Percentiles rank a stretch among this genome's conserved stretches.
Conservation (phyloP, 1,140 invertebrate genomes). For the Zelostemma sp. region DNA sequence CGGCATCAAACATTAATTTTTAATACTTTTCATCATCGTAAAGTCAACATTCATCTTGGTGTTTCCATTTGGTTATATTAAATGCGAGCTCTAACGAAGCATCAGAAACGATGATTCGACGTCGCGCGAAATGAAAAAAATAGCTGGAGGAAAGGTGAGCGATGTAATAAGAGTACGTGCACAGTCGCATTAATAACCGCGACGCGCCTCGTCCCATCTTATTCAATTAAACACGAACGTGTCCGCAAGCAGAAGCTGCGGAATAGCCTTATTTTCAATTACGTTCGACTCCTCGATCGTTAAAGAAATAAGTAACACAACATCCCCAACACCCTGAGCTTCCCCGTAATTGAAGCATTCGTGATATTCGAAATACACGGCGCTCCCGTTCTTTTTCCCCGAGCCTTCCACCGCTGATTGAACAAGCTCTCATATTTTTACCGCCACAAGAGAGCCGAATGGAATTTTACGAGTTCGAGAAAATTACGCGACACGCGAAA, state of each 20-base stretch:
- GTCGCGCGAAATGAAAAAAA: conserved; percentile 17
- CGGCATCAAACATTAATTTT: conserved; percentile 24
- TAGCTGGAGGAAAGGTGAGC: conserved; percentile 16
- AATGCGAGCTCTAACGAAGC: conserved; percentile 38
- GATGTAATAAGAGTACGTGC: conserved; percentile 44
- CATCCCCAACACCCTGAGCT: no score
- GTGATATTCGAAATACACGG: no score
- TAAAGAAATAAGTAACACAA: conserved; percentile 51
- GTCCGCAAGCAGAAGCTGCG: conserved; percentile 44
- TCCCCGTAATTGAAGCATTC: no score
- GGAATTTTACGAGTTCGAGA: no score
- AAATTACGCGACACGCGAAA: no score
- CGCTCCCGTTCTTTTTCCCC: no score
- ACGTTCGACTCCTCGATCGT: conserved; percentile 47
- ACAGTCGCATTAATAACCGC: conserved; percentile 50
- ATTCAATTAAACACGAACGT: conserved; percentile 55
- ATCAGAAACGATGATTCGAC: conserved; percentile 28
- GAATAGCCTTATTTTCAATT: conserved; percentile 49
- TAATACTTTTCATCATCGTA: conserved; percentile 25
- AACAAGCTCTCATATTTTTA: no score
- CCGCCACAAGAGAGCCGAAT: no score
- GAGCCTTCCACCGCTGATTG: no score
- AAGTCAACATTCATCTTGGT: conserved; percentile 28
- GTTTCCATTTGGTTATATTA: conserved; percentile 43
- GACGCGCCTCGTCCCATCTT: conserved; percentile 45